Conservation (phyloP, 1,140 invertebrate species). For the Zaprionus vittiger region DNA sequence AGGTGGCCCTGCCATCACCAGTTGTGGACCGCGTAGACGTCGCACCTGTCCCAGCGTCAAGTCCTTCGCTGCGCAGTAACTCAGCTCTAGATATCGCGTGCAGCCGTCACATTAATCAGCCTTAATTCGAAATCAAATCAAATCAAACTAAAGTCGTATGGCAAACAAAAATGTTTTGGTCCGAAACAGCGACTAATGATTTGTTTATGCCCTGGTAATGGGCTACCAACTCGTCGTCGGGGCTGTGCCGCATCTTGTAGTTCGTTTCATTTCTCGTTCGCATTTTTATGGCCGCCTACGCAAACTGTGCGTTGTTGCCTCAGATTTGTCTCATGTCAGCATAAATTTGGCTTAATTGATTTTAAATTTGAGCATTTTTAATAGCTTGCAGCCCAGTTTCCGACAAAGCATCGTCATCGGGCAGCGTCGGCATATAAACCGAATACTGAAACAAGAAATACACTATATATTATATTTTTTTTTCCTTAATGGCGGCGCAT, state of each 20-base stretch:
- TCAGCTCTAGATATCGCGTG: slow-evolving; percentile 69
- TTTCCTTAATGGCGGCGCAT: slow-evolving; percentile 61
- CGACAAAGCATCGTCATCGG: slow-evolving; percentile 37
- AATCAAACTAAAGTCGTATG: slow-evolving; percentile 9
- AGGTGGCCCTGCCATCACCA: slow-evolving; percentile 51
- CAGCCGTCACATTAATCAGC: slow-evolving; percentile 66
- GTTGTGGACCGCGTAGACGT: neutral
- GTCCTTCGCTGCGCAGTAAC: slow-evolving; percentile 14
- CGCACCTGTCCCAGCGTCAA: slow-evolving; percentile 4
- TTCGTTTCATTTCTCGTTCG: slow-evolving; percentile 52
- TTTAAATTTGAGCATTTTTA: slow-evolving; percentile 78
- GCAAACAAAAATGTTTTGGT: slow-evolving; percentile 42
- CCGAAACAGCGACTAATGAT: slow-evolving; percentile 64
- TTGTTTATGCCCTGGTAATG: slow-evolving; percentile 69
- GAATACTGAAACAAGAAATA: slow-evolving; percentile 54
- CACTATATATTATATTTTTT: slow-evolving; percentile 30
- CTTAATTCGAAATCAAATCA: slow-evolving; percentile 14
- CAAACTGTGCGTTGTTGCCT: slow-evolving; percentile 53
- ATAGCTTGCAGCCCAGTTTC: slow-evolving; percentile 65
- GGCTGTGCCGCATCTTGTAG: slow-evolving; percentile 28
- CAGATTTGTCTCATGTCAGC: slow-evolving; percentile 78
- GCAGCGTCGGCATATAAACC: slow-evolving; percentile 36
- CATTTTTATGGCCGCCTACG: slow-evolving; percentile 71
- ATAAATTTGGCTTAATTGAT: slow-evolving; percentile 81
- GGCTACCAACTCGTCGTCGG: slow-evolving; percentile 46